phyloP scores from a whole-genome alignment of 2,888 invertebrate genomes.

The Nasonovia ribisnigri region DNA sequence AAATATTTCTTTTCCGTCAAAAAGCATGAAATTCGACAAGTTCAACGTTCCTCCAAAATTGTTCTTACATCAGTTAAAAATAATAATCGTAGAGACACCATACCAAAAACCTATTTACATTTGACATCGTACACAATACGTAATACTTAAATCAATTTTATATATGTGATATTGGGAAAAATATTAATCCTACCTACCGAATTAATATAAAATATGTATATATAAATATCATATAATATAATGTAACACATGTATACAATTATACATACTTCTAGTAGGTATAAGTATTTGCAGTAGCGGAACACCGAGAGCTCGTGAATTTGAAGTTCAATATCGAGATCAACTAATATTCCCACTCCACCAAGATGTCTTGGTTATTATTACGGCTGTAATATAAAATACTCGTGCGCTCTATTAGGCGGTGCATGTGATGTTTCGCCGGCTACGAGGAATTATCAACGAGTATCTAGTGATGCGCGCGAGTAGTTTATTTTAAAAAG shows the following conservation, averaged over 20 bases:
- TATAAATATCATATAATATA: neutral
- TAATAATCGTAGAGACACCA: neutral
- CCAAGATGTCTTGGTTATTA: neutral
- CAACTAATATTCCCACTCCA: constrained; percentile 35
- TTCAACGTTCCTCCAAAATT: neutral
- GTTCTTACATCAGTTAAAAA: neutral
- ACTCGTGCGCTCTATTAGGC: neutral
- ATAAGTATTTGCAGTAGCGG: neutral
- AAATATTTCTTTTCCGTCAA: no score
- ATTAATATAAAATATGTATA: neutral
- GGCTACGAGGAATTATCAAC: constrained; percentile 39
- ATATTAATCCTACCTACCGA: neutral
- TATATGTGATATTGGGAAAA: neutral
- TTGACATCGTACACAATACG: neutral
- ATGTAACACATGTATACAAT: neutral
- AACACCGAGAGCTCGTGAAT: neutral
- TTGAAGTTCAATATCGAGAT: constrained; percentile 60
- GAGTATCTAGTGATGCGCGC: constrained; percentile 32
- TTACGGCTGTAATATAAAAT: constrained; percentile 23
- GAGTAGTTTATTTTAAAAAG: constrained; percentile 51
- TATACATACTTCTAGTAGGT: neutral
- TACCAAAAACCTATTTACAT: neutral
- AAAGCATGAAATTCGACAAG: neutral
- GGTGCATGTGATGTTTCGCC: constrained; percentile 53
- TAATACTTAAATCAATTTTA: neutral